Evolutionary conservation across 2,113 vertebrate genomes (phyloP).

Genomic region (Shinisaurus crocodilurus): DNA sequence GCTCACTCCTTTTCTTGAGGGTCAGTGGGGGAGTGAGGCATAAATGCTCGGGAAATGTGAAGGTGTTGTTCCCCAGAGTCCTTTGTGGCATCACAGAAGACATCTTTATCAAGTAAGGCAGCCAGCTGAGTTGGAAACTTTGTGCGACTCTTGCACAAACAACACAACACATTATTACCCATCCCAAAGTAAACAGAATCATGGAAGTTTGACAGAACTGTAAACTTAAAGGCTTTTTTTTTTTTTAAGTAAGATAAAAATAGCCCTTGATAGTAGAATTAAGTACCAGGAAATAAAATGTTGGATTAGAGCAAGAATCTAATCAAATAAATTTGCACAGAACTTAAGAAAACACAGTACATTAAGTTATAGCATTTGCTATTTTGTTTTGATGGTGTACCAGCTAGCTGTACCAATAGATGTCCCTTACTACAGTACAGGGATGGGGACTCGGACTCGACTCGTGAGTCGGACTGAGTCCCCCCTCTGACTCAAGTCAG

Average conservation of each 20-base stretch:
- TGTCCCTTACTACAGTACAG: no score
- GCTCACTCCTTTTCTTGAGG: not conserved
- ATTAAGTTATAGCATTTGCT: not conserved
- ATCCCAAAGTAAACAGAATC: not conserved
- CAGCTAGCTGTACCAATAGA: not conserved
- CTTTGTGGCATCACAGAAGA: not conserved
- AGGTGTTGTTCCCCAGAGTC: not conserved
- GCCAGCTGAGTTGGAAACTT: not conserved
- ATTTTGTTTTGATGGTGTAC: conserved; percentile 16
- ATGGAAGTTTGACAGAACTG: not conserved
- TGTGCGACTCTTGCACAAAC: not conserved
- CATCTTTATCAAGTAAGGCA: not conserved
- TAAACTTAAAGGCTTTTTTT: not conserved
- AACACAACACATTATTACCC: not conserved
- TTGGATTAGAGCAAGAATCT: not conserved
- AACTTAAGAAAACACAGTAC: not conserved
- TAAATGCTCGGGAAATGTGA: not conserved
- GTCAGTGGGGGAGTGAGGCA: not conserved
- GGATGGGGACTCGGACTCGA: no score
- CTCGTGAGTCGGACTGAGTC: no score
- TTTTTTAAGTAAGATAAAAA: not conserved
- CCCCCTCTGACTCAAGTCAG: no score
- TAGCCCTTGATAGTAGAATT: not conserved
- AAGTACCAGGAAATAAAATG: not conserved
- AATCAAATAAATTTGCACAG: not conserved